Conservation (phyloP, 53 echinoderm and acorn worm genomes). For the Echinarachnius parma region DNA sequence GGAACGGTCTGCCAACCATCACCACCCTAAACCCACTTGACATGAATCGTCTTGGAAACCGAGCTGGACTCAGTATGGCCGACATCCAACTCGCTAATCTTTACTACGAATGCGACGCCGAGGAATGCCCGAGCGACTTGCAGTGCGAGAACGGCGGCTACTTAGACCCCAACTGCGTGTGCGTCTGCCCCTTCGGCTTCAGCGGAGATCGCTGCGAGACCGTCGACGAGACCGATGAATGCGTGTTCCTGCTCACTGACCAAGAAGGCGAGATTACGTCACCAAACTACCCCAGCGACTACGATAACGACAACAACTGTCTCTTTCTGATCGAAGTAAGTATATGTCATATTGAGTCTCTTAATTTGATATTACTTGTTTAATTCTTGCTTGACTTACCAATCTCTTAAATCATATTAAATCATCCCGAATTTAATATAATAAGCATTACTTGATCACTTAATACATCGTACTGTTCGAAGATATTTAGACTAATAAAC, state of each 20-base stretch:
- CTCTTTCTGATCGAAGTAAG: conserved; percentile 49
- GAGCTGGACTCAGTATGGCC: conserved; percentile 34
- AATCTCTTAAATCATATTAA: too few relatives aligned
- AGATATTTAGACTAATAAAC: too few relatives aligned
- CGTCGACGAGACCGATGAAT: conserved; percentile 5
- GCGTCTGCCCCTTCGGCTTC: conserved; percentile 43
- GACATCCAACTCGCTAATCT: conserved; percentile 52
- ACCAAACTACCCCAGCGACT: conserved; percentile 53
- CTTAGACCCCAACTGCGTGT: conserved; percentile 35
- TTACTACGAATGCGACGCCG: conserved; percentile 46
- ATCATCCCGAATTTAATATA: too few relatives aligned
- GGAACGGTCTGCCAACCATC: conserved; percentile 48
- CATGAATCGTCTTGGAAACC: conserved; percentile 45
- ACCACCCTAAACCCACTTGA: conserved; percentile 35
- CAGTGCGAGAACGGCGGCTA: conserved; percentile 53
- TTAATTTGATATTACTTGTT: too few relatives aligned
- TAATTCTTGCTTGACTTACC: too few relatives aligned
- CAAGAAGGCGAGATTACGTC: conserved; percentile 43
- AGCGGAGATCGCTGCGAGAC: conserved; percentile 26
- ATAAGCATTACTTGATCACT: too few relatives aligned
- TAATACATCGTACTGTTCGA: too few relatives aligned
- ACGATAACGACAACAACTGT: conserved; percentile 40
- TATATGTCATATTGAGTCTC: too few relatives aligned
- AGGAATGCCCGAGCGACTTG: neutral
- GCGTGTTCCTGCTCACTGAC: conserved; percentile 32